Percentiles rank a stretch among this genome's conserved stretches.
Conservation (phyloP, 2,113 vertebrate species). For the Crotophaga sulcirostris region DNA sequence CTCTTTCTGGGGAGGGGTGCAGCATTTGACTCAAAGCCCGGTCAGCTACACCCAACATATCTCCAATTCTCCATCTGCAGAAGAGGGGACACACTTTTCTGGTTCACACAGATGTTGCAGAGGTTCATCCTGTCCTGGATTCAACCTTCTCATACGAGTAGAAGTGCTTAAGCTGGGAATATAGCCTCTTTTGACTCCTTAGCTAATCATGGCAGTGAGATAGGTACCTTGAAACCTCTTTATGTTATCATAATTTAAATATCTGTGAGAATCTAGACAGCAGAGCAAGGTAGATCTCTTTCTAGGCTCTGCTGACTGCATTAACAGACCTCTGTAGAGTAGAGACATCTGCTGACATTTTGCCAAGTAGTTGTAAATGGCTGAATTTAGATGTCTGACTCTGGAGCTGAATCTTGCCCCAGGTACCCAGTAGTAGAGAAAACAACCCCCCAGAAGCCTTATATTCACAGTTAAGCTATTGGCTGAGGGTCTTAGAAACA, state of each 20-base stretch:
- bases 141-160: background rate
- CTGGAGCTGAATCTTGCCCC: background rate
- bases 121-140: background rate
- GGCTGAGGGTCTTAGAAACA: background rate
- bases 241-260: background rate
- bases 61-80: background rate
- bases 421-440: background rate
- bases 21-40: slow-evolving; percentile 7
- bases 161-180: background rate
- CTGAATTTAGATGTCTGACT: background rate
- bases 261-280: background rate
- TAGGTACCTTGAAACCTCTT: background rate
- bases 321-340: background rate
- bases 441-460: background rate
- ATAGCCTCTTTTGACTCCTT: background rate
- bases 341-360: background rate
- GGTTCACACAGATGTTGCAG: background rate
- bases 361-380: background rate
- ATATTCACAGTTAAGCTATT: background rate
- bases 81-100: background rate
- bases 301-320: background rate
- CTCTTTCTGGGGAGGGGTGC: background rate
- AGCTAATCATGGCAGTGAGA: background rate
- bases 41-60: background rate
- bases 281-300: background rate